Conservation (phyloP, 2,797 vertebrate genomes). For the Octomys mimax region DNA sequence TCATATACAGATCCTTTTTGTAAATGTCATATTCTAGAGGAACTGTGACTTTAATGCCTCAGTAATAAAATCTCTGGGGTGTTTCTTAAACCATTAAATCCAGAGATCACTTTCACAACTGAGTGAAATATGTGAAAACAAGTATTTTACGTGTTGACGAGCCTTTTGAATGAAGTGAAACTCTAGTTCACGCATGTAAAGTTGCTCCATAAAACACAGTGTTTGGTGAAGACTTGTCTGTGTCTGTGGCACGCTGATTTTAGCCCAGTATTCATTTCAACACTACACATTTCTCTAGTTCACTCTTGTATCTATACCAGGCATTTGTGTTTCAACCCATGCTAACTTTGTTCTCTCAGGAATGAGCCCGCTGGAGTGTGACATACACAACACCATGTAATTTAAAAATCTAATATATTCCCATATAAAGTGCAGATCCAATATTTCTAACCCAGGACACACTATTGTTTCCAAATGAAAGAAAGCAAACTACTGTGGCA, state of each 20-base stretch:
- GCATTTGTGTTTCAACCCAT: conserved; percentile 21
- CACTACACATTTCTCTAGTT: conserved; percentile 7
- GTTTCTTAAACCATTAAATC: conserved; percentile 85
- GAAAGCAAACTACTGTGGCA: background rate
- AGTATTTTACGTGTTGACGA: conserved; percentile 71
- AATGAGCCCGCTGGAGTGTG: conserved; percentile 49
- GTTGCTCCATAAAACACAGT: background rate
- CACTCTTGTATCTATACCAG: conserved; percentile 20
- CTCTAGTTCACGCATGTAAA: background rate
- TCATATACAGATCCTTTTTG: conserved; percentile 84
- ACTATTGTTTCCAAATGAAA: conserved; percentile 69
- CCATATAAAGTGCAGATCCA: conserved; percentile 56
- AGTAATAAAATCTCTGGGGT: conserved; percentile 86
- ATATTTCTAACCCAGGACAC: conserved; percentile 43
- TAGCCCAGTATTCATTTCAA: background rate
- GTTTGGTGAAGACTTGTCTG: background rate
- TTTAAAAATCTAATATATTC: conserved; percentile 72
- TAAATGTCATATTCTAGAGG: conserved; percentile 82
- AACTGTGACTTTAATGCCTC: conserved; percentile 82
- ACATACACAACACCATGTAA: conserved; percentile 50
- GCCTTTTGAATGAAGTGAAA: conserved; percentile 70
- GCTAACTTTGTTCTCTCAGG: conserved; percentile 51
- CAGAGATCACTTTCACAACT: conserved; percentile 89
- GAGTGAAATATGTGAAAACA: conserved; percentile 85
- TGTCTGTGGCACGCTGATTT: background rate